Percentiles rank a stretch among this genome's conserved stretches.
Conservation (phyloP, 2,113 vertebrate genomes). For the Corvus cornix region DNA sequence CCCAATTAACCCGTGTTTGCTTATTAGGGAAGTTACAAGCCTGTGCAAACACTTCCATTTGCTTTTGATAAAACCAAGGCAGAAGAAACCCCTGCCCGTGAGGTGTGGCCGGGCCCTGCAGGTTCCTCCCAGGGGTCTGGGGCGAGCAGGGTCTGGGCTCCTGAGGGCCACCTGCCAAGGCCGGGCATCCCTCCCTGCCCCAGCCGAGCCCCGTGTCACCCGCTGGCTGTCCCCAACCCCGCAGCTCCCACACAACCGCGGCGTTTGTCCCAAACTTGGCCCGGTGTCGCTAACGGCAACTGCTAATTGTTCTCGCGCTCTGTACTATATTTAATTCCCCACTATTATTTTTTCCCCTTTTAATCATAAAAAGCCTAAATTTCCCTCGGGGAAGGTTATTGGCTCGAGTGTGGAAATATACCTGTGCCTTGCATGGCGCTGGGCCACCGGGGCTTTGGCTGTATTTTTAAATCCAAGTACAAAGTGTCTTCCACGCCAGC, state of each 20-base stretch:
- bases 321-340: conserved; percentile 64
- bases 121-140: background rate
- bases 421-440: conserved; percentile 27
- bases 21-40: conserved; percentile 15
- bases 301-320: conserved; percentile 58
- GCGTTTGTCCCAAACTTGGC: background rate
- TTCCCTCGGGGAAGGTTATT: conserved; percentile 67
- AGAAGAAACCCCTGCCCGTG: background rate
- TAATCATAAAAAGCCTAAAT: conserved; percentile 70
- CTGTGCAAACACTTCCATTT: conserved; percentile 48
- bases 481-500: conserved; percentile 4
- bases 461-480: conserved; percentile 69
- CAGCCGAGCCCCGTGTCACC: background rate
- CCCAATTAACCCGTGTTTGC: background rate
- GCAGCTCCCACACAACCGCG: background rate
- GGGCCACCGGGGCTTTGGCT: conserved; percentile 23
- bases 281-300: conserved; percentile 12
- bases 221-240: background rate
- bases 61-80: background rate
- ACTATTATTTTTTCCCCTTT: conserved; percentile 69
- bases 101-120: background rate
- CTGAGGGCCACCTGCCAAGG: background rate
- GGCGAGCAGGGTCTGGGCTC: fast-evolving
- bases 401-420: conserved; percentile 65
- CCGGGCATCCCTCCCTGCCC: background rate